Conservation (phyloP, 1,140 invertebrate genomes). For the Sycophaga agraensis region DNA sequence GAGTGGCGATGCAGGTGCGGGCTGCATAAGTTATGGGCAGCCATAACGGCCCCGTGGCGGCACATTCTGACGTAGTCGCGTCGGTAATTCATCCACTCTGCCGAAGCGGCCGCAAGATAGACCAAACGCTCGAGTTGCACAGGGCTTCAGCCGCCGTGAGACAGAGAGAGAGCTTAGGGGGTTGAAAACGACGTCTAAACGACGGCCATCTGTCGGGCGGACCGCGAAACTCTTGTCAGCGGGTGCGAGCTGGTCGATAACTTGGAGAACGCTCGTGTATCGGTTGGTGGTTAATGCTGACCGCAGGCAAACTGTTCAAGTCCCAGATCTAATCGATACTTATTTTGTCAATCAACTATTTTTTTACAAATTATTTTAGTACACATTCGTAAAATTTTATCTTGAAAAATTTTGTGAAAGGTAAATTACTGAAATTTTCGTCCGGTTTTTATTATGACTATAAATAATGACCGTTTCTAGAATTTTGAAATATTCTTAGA, state of each 20-base stretch:
- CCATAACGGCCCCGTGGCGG: background rate
- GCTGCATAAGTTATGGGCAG: conserved; percentile 15
- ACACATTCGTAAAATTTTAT: too few species aligned
- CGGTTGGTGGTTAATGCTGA: conserved; percentile 50
- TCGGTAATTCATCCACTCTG: conserved; percentile 53
- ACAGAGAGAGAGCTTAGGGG: conserved; percentile 36
- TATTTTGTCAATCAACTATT: too few species aligned
- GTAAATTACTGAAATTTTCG: too few species aligned
- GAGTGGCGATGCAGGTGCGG: background rate
- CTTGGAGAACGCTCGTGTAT: conserved; percentile 39
- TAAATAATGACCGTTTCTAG: too few species aligned
- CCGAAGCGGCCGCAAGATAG: conserved; percentile 38
- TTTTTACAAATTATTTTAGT: too few species aligned
- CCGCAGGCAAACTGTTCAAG: conserved; percentile 18
- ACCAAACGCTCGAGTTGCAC: background rate
- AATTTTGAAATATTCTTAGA: too few species aligned
- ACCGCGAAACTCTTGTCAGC: conserved; percentile 46
- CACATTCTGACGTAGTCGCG: conserved; percentile 32
- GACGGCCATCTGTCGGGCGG: conserved; percentile 52
- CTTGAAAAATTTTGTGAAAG: too few species aligned
- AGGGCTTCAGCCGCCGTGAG: background rate
- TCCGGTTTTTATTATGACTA: too few species aligned
- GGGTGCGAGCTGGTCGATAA: conserved; percentile 47
- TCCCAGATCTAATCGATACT: too few species aligned
- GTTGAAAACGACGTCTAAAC: conserved; percentile 53